Evolutionary conservation across 1,140 invertebrate genomes (phyloP).

Genomic region (Chelonus insularis): DNA sequence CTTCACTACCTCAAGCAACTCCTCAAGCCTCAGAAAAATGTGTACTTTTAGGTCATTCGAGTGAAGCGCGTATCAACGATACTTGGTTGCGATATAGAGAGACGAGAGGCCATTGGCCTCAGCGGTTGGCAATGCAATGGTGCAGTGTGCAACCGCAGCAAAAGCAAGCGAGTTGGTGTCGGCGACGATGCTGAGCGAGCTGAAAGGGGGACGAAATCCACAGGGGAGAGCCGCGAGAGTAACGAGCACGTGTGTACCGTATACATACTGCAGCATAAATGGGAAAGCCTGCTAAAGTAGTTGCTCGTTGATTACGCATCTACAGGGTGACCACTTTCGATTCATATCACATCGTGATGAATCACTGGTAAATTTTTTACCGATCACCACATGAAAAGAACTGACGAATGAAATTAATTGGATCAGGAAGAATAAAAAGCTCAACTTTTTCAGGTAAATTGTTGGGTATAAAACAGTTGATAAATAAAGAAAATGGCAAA

Average conservation of each 20-base stretch:
- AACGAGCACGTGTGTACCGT: constrained; percentile 13
- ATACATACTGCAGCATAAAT: too few relatives aligned
- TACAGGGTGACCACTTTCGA: constrained; percentile 1
- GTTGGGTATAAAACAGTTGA: too few relatives aligned
- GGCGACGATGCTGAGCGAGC: background rate
- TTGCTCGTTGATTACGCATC: background rate
- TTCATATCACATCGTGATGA: background rate
- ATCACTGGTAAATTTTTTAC: background rate
- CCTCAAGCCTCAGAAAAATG: too few relatives aligned
- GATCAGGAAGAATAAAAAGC: too few relatives aligned
- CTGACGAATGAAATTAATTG: too few relatives aligned
- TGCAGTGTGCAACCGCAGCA: constrained; percentile 43
- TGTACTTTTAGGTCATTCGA: constrained; percentile 31
- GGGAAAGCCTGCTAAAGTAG: constrained; percentile 8
- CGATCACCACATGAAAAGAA: background rate
- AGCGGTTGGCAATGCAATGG: constrained; percentile 38
- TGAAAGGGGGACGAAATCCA: background rate
- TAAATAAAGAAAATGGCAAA: too few relatives aligned
- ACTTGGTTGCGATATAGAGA: constrained; percentile 4
- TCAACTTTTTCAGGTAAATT: too few relatives aligned
- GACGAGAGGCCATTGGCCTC: constrained; percentile 43
- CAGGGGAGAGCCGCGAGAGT: background rate
- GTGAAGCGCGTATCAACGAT: constrained; percentile 7
- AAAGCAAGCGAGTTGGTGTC: constrained; percentile 5
- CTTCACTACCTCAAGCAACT: background rate